Evolutionary conservation across 1,140 invertebrate species (phyloP).

Genomic region (Pogonognathellus flavescens): DNA sequence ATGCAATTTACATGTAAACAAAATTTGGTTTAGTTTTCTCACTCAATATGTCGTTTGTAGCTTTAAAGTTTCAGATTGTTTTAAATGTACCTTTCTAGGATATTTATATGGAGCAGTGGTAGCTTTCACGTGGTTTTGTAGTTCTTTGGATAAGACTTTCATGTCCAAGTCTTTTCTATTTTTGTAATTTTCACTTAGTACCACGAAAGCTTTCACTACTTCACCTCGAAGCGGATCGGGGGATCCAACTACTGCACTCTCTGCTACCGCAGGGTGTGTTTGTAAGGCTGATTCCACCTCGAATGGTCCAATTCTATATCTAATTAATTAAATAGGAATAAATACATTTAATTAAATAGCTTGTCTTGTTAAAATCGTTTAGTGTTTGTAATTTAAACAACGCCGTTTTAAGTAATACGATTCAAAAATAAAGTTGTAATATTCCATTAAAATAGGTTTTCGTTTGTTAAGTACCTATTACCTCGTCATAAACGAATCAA

Average conservation of each 20-base stretch:
- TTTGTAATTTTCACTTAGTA: conserved; percentile 68
- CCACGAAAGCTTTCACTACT: conserved; percentile 73
- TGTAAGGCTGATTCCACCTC: conserved; percentile 73
- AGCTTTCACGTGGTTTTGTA: conserved; percentile 71
- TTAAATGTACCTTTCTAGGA: conserved; percentile 71
- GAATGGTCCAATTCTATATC: conserved; percentile 73
- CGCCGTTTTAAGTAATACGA: too few species aligned
- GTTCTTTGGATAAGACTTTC: conserved; percentile 69
- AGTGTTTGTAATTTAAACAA: too few species aligned
- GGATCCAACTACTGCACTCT: conserved; percentile 73
- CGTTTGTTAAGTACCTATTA: too few species aligned
- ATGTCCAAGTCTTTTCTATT: conserved; percentile 10
- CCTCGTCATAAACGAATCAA: too few species aligned
- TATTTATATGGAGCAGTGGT: conserved; percentile 74
- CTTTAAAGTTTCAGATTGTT: too few species aligned
- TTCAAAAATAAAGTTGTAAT: too few species aligned
- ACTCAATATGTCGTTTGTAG: too few species aligned
- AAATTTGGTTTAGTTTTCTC: neutral
- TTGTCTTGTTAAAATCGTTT: too few species aligned
- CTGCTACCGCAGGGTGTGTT: conserved; percentile 72
- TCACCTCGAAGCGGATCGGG: conserved; percentile 71
- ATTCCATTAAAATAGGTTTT: too few species aligned
- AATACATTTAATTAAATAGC: too few species aligned
- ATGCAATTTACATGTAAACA: neutral
- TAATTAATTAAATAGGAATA: too few species aligned